phyloP scores from a whole-genome alignment of 2,113 vertebrate genomes.

The Xenopus tropicalis region UCB_Xtro_10.0 CM004451.2:77710501-77711000 shows the following conservation, averaged over 20 bases:
- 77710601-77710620: constrained; percentile 98
- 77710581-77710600: constrained; percentile 99
- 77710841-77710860: too few species aligned
- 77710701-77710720: constrained; percentile 85
- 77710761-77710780: not conserved
- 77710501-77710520: constrained; percentile 99
- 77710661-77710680: constrained; percentile 97
- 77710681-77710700: constrained; percentile 84
- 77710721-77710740: constrained; percentile 82
- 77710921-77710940: too few species aligned
- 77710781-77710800: not conserved
- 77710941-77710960: too few species aligned
- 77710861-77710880: too few species aligned
- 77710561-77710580: constrained; percentile 99
- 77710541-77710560: constrained; percentile 99
- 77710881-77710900: too few species aligned
- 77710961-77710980: too few species aligned
- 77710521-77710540: constrained; percentile 99
- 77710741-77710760: constrained; percentile 52
- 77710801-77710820: not conserved
- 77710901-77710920: too few species aligned
- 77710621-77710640: constrained; percentile 79
- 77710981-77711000: too few species aligned
- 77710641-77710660: constrained; percentile 77
- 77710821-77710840: not conserved